These are phyloP conservation scores for Zoanthus sociatus DNA, from an alignment of 92 coral and sea anemone species.

Conservation along the genomic window DNA sequence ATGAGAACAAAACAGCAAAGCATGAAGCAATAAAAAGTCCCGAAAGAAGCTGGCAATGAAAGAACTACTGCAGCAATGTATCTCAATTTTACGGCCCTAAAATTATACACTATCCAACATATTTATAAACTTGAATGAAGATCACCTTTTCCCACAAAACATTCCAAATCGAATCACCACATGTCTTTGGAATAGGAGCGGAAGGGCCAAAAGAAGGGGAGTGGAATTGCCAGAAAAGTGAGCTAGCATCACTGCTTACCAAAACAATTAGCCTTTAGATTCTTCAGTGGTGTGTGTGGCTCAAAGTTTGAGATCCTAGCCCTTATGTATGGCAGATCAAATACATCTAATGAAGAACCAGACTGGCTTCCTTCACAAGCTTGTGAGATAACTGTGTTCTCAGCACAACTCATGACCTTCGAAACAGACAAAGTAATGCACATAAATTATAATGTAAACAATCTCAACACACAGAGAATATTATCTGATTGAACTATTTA, in stretches of 20 bases:
- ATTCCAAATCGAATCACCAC: too few relatives aligned
- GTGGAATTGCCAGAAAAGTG: not conserved
- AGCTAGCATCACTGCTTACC: constrained; percentile 60
- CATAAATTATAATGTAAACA: not conserved
- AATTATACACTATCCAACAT: too few relatives aligned
- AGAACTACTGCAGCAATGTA: too few relatives aligned
- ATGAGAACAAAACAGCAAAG: too few relatives aligned
- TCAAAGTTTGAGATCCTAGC: constrained; percentile 92
- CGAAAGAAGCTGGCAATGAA: too few relatives aligned
- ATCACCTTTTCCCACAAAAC: too few relatives aligned
- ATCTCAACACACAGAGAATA: too few relatives aligned
- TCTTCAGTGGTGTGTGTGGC: constrained; percentile 86
- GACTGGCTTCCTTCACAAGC: constrained; percentile 16
- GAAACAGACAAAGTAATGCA: not conserved
- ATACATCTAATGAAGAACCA: constrained; percentile 37
- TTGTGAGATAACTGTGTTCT: constrained; percentile 53
- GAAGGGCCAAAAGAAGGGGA: not conserved
- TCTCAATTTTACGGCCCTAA: too few relatives aligned
- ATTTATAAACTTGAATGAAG: too few relatives aligned
- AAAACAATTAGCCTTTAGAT: constrained; percentile 86
- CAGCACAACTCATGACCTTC: constrained; percentile 63
- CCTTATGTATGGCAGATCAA: constrained; percentile 78
- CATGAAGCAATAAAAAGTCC: too few relatives aligned
- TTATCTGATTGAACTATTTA: too few relatives aligned
- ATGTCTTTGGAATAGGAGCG: too few relatives aligned